Conservation (phyloP, 2,888 invertebrate species). For the Ectemnius cavifrons region DNA sequence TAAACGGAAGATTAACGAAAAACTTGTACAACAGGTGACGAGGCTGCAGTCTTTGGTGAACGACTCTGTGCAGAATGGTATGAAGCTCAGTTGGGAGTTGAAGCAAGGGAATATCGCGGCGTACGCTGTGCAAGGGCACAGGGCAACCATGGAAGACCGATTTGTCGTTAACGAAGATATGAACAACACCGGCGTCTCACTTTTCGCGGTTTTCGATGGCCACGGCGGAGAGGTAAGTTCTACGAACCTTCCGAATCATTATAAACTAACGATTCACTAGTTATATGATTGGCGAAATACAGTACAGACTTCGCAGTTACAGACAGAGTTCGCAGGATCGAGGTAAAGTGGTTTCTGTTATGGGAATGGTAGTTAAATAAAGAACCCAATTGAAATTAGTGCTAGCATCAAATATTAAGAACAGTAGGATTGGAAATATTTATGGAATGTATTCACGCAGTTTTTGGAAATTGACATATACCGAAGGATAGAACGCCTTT, state of each 20-base stretch:
- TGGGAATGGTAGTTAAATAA: constrained; percentile 15
- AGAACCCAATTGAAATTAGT: constrained; percentile 14
- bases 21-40: constrained; percentile 59
- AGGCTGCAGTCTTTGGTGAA: constrained; percentile 73
- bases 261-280: too few species aligned
- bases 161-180: constrained; percentile 93
- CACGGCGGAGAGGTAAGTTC: constrained; percentile 90
- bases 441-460: background rate
- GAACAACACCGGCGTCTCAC: constrained; percentile 89
- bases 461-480: too few species aligned
- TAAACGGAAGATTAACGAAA: background rate
- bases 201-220: constrained; percentile 96
- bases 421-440: background rate
- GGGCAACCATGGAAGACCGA: constrained; percentile 96
- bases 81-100: constrained; percentile 87
- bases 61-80: constrained; percentile 71
- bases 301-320: constrained; percentile 32
- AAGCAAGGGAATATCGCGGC: constrained; percentile 88
- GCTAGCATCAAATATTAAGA: background rate
- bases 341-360: constrained; percentile 33
- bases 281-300: too few species aligned
- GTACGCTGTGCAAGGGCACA: constrained; percentile 93
- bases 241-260: background rate
- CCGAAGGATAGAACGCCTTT: too few species aligned
- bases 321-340: constrained; percentile 34